Conservation (phyloP, 1,140 invertebrate genomes). For the Papilio dardanus region DNA sequence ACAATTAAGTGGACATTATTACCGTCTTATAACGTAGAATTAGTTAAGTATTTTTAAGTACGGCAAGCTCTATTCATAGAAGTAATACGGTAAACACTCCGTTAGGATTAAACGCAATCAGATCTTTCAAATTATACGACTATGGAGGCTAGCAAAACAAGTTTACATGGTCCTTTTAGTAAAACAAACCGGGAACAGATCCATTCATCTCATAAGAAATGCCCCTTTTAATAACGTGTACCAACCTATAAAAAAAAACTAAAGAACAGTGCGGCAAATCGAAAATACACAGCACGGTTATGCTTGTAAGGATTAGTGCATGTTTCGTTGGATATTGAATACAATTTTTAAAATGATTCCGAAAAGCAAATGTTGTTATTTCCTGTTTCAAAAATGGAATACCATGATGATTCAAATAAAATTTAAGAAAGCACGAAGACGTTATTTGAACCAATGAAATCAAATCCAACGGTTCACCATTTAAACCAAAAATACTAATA, state of each 20-base stretch:
- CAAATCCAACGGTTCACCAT: too few species aligned
- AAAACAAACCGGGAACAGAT: conserved; percentile 34
- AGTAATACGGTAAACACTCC: not conserved
- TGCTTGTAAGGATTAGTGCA: conserved; percentile 6
- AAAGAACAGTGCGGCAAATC: conserved; percentile 30
- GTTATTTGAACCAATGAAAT: too few species aligned
- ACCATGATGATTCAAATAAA: too few species aligned
- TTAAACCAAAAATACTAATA: too few species aligned
- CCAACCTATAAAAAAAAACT: conserved; percentile 24
- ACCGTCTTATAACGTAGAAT: too few species aligned
- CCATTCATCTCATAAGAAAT: conserved; percentile 38
- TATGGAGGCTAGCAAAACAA: conserved; percentile 23
- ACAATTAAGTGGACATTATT: too few species aligned
- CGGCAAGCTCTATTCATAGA: not conserved
- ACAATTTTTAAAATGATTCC: not conserved
- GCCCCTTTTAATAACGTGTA: conserved; percentile 17
- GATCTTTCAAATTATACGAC: not conserved
- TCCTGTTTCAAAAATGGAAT: not conserved
- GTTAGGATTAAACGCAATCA: not conserved
- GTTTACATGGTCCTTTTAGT: conserved; percentile 25
- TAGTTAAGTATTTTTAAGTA: too few species aligned
- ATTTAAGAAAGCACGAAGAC: too few species aligned
- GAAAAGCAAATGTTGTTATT: not conserved
- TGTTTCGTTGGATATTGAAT: not conserved
- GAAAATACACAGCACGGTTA: conserved; percentile 19